phyloP scores from a whole-genome alignment of 2,888 invertebrate genomes.

The Agonopterix subpropinquella region DNA sequence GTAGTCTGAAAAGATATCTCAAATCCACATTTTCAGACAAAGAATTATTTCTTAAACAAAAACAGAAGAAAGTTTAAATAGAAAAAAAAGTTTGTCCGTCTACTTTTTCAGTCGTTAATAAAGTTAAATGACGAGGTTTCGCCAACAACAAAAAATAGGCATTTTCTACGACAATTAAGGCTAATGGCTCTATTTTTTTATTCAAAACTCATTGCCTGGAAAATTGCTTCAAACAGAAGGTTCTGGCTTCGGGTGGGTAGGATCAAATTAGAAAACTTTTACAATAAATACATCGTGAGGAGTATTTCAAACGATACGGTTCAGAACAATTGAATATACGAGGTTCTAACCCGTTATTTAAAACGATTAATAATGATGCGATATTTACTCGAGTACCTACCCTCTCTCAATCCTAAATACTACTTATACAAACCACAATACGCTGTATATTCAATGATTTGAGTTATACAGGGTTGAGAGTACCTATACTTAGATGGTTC shows the following conservation, averaged over 20 bases:
- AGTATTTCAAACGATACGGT: too few relatives aligned
- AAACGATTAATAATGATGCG: too few relatives aligned
- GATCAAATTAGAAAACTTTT: background rate
- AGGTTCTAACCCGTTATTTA: too few relatives aligned
- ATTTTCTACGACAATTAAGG: conserved; percentile 29
- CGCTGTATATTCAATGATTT: too few relatives aligned
- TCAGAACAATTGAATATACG: too few relatives aligned
- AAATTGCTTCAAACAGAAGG: conserved; percentile 10
- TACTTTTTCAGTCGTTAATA: conserved; percentile 2
- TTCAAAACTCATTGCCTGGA: conserved; percentile 19
- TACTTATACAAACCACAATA: too few relatives aligned
- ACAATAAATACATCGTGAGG: conserved; percentile 1
- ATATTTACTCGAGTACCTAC: too few relatives aligned
- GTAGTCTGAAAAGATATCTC: too few relatives aligned
- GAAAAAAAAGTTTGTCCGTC: background rate
- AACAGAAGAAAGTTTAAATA: background rate
- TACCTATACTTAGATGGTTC: too few relatives aligned
- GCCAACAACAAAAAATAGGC: conserved; percentile 25
- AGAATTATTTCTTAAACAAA: background rate
- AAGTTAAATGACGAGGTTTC: conserved; percentile 24
- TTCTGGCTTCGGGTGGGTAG: background rate
- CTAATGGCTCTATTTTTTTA: conserved; percentile 31
- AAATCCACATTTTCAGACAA: background rate
- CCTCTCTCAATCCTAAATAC: too few relatives aligned
- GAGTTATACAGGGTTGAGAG: too few relatives aligned